phyloP scores from a whole-genome alignment of 2,797 vertebrate species.

The Halcyon leucocephala region DNA sequence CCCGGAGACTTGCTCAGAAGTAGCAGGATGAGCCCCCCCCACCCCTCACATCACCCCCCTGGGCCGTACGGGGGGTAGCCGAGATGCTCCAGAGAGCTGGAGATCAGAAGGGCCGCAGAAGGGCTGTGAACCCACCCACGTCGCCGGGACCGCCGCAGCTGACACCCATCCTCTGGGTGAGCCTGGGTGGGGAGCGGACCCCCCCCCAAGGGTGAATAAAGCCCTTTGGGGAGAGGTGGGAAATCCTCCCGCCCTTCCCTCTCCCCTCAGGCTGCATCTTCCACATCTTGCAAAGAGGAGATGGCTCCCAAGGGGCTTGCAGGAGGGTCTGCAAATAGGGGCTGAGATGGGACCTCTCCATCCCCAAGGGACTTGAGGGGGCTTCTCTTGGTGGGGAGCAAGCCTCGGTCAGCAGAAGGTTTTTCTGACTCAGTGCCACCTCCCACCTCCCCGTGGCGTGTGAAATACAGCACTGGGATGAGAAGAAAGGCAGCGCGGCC shows the following conservation, averaged over 20 bases:
- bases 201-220: rapidly evolving
- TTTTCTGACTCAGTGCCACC: neutral
- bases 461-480: neutral
- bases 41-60: neutral
- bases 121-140: neutral
- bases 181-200: neutral
- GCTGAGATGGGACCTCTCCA: neutral
- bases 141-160: neutral
- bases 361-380: rapidly evolving
- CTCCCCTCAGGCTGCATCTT: neutral
- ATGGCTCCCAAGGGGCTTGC: rapidly evolving
- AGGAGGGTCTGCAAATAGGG: neutral
- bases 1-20: neutral
- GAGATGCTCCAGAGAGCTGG: neutral
- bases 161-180: neutral
- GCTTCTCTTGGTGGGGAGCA: neutral
- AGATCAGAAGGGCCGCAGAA: neutral
- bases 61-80: rapidly evolving
- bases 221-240: neutral
- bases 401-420: neutral
- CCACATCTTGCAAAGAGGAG: rapidly evolving
- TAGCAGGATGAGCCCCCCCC: neutral
- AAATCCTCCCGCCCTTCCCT: neutral
- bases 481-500: neutral
- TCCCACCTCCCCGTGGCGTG: rapidly evolving